Evolutionary conservation across 2,797 vertebrate genomes (phyloP).

Genomic region (Lithobates sylvaticus): DNA sequence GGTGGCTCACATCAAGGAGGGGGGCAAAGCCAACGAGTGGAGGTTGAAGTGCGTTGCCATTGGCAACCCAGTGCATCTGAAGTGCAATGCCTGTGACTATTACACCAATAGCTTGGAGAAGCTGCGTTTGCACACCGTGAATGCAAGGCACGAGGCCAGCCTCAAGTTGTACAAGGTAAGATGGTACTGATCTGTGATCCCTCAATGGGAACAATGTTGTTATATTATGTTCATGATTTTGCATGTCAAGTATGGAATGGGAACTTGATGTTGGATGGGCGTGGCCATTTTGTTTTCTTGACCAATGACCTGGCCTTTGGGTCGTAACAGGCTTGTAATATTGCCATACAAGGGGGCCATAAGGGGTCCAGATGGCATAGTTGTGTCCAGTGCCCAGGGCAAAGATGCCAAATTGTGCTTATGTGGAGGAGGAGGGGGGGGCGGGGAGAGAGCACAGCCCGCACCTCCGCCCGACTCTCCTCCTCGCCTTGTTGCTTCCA

Average conservation of each 20-base stretch:
- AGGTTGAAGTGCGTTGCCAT: conserved; percentile 98
- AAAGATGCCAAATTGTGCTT: too few relatives aligned
- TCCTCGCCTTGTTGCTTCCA: too few relatives aligned
- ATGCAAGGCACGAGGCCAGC: conserved; percentile 96
- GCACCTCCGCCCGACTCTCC: too few relatives aligned
- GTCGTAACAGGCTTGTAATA: too few relatives aligned
- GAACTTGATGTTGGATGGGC: neutral
- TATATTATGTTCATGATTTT: neutral
- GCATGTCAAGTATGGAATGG: neutral
- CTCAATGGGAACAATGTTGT: neutral
- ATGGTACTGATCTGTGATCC: neutral
- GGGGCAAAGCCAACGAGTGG: conserved; percentile 98
- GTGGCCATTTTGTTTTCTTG: too few relatives aligned
- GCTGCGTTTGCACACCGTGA: conserved; percentile 95
- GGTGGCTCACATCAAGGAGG: conserved; percentile 98
- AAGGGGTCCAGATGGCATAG: too few relatives aligned
- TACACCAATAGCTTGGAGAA: conserved; percentile 99
- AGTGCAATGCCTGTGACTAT: conserved; percentile 98
- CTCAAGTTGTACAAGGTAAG: conserved; percentile 98
- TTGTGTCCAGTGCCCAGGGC: too few relatives aligned
- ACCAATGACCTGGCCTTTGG: too few relatives aligned
- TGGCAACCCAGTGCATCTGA: conserved; percentile 96
- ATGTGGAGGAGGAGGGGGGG: too few relatives aligned
- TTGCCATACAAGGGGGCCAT: too few relatives aligned
- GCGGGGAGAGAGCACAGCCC: too few relatives aligned